Conservation (phyloP, 2,888 invertebrate species). For the Ophonus ardosiacus region DNA sequence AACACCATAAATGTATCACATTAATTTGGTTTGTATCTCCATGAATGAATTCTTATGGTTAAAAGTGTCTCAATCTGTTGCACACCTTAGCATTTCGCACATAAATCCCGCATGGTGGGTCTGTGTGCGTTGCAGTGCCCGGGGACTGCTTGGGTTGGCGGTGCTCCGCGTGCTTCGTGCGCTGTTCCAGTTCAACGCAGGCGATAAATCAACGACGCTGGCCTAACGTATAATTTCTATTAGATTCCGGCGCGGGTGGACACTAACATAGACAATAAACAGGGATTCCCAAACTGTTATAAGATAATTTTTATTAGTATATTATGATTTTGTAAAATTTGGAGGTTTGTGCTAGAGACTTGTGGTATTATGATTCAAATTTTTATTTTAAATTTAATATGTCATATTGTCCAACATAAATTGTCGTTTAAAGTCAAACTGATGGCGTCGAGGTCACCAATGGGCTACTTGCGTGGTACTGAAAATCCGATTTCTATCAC, state of each 20-base stretch:
- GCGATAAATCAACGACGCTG: constrained; percentile 51
- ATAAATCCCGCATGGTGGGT: background rate
- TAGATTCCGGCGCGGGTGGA: constrained; percentile 51
- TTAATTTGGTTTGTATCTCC: too few species aligned
- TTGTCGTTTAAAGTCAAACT: too few species aligned
- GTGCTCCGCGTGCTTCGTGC: constrained; percentile 23
- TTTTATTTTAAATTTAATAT: too few species aligned
- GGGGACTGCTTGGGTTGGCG: background rate
- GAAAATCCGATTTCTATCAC: too few species aligned
- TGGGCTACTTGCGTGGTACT: too few species aligned
- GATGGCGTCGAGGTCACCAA: too few species aligned
- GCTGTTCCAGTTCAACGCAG: constrained; percentile 49
- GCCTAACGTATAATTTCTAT: constrained; percentile 47
- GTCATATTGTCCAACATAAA: too few species aligned
- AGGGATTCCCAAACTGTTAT: background rate
- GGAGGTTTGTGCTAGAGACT: too few species aligned
- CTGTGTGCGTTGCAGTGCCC: background rate
- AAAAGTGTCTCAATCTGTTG: background rate
- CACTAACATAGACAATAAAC: constrained; percentile 9
- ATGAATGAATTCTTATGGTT: background rate
- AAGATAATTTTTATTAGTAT: background rate
- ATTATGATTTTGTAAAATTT: too few species aligned
- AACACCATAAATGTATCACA: too few species aligned
- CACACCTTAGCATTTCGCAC: background rate
- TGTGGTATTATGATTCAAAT: too few species aligned